Evolutionary conservation across 2,888 invertebrate genomes (phyloP).

Genomic region (Nomada hirtipes): DNA sequence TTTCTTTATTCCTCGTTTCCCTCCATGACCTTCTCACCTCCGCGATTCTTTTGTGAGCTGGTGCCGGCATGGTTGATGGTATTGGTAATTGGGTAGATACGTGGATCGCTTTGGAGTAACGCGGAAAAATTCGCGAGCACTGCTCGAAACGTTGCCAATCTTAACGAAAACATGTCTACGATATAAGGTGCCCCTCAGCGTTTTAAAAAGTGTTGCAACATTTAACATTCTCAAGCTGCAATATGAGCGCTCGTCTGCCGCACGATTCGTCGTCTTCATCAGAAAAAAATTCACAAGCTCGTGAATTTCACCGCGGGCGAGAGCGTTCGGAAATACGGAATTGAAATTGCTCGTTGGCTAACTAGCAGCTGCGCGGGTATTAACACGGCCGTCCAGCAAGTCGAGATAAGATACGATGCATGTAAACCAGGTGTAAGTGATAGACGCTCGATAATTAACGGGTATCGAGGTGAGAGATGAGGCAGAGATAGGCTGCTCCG

Average conservation of each 20-base stretch:
- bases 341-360: conserved; percentile 48
- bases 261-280: too few species aligned
- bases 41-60: background rate
- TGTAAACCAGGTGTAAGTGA: conserved; percentile 77
- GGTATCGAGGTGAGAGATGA: conserved; percentile 69
- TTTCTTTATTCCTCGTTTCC: conserved; percentile 14
- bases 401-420: conserved; percentile 69
- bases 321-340: conserved; percentile 31
- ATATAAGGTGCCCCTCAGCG: too few species aligned
- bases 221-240: too few species aligned
- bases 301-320: conserved; percentile 8
- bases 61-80: too few species aligned
- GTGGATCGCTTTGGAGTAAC: background rate
- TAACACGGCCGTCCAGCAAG: conserved; percentile 63
- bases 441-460: conserved; percentile 78
- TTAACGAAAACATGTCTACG: too few species aligned
- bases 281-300: background rate
- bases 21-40: background rate
- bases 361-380: conserved; percentile 69
- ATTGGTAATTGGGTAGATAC: background rate
- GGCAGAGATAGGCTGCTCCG: conserved; percentile 54
- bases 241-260: too few species aligned
- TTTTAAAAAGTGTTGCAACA: too few species aligned
- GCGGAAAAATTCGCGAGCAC: too few species aligned
- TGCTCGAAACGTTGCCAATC: too few species aligned